Evolutionary conservation across 2,888 invertebrate species (phyloP).

Genomic region (Caenorhabditis sp.): DNA sequence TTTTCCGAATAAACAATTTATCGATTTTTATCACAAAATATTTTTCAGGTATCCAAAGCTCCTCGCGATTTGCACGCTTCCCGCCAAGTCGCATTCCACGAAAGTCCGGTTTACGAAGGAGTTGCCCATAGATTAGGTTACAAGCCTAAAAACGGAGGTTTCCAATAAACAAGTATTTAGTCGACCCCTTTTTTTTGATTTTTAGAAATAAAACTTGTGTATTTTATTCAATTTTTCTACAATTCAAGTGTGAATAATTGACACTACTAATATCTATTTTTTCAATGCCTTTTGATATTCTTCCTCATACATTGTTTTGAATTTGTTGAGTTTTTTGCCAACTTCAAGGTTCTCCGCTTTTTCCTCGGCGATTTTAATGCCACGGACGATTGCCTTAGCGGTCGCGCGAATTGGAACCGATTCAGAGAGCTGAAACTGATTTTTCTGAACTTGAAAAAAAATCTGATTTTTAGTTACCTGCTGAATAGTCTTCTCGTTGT

Average conservation of each 20-base stretch:
- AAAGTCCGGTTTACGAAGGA: conserved; percentile 63
- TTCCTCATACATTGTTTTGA: conserved; percentile 45
- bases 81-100: conserved; percentile 51
- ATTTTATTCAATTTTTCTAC: background rate
- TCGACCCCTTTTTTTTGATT: background rate
- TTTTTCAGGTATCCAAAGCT: conserved; percentile 47
- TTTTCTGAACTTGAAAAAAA: background rate
- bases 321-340: conserved; percentile 30
- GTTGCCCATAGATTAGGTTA: conserved; percentile 64
- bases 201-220: background rate
- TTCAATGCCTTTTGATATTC: conserved; percentile 54
- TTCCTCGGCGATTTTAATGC: conserved; percentile 43
- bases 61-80: conserved; percentile 48
- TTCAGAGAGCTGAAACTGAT: conserved; percentile 30
- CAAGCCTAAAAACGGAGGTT: conserved; percentile 61
- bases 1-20: too few relatives aligned
- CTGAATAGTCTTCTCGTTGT: conserved; percentile 47
- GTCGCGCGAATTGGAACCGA: conserved; percentile 44
- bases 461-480: background rate
- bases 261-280: conserved; percentile 19
- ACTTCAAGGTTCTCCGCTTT: conserved; percentile 39
- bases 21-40: too few relatives aligned
- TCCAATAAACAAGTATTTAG: conserved; percentile 48
- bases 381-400: conserved; percentile 51
- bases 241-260: background rate